Evolutionary conservation across 2,888 invertebrate genomes (phyloP).

Genomic region (Nomada ruficornis): DNA sequence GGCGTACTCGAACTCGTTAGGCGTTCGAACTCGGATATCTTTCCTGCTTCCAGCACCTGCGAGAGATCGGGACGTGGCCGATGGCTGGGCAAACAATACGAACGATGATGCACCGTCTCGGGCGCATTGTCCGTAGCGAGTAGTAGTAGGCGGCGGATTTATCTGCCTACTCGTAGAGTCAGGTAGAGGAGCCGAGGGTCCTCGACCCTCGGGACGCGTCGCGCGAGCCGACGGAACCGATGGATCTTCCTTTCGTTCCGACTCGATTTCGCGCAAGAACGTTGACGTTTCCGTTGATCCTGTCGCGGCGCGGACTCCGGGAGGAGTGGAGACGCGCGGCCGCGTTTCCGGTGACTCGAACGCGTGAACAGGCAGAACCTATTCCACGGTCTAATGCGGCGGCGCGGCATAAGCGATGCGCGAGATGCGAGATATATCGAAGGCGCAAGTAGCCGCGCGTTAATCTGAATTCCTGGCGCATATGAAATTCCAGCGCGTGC

Average conservation of each 20-base stretch:
- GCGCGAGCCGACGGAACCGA: conserved; percentile 65
- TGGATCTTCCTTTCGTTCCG: conserved; percentile 61
- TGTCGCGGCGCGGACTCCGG: not conserved
- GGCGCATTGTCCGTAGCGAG: conserved; percentile 77
- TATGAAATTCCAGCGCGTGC: conserved; percentile 49
- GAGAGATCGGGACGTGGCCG: conserved; percentile 70
- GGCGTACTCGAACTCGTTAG: conserved; percentile 26
- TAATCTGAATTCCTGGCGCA: conserved; percentile 52
- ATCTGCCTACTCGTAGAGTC: conserved; percentile 77
- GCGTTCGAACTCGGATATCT: conserved; percentile 51
- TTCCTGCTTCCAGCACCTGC: conserved; percentile 72
- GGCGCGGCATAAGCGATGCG: not conserved
- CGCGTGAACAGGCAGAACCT: not conserved
- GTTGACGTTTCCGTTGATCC: conserved; percentile 33
- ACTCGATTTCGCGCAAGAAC: conserved; percentile 53
- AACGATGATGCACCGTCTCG: conserved; percentile 78
- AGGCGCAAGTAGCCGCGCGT: conserved; percentile 2
- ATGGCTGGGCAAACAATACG: conserved; percentile 78
- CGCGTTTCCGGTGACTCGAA: not conserved
- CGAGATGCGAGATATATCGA: conserved; percentile 4
- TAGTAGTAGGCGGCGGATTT: conserved; percentile 79
- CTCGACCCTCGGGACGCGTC: conserved; percentile 72
- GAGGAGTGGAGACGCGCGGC: not conserved
- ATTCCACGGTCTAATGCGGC: not conserved
- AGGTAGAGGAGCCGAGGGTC: conserved; percentile 74